Evolutionary conservation across 2,797 vertebrate species (phyloP).

Genomic region (Hyperoplus immaculatus): DNA sequence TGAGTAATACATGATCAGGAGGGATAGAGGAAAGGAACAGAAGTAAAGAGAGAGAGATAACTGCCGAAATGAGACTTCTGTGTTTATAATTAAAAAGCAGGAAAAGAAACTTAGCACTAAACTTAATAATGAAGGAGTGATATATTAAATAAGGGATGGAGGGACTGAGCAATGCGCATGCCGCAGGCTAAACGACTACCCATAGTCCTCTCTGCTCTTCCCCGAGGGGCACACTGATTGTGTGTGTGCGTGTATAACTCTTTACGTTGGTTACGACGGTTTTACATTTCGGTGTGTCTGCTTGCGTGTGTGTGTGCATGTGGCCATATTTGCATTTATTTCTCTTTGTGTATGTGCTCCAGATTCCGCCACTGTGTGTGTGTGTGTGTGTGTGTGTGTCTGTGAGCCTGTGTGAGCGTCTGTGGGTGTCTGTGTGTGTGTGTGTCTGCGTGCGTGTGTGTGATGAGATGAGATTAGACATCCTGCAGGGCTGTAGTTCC

Average conservation of each 20-base stretch:
- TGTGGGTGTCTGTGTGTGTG: conserved; percentile 32
- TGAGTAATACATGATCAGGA: conserved; percentile 1
- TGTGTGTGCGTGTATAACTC: conserved; percentile 22
- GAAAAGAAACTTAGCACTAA: conserved; percentile 8
- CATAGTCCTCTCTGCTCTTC: conserved; percentile 47
- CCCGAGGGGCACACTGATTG: conserved; percentile 22
- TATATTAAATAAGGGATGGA: conserved; percentile 44
- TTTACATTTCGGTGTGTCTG: conserved; percentile 4
- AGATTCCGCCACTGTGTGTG: conserved; percentile 37
- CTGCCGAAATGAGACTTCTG: conserved; percentile 18
- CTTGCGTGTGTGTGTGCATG: conserved; percentile 18
- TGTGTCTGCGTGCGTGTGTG: conserved; percentile 28
- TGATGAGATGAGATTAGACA: conserved; percentile 76
- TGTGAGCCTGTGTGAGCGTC: conserved; percentile 30
- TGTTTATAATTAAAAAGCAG: conserved; percentile 24
- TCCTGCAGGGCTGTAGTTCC: conserved; percentile 65
- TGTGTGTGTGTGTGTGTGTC: conserved; percentile 37
- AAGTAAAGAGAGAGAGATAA: conserved; percentile 4
- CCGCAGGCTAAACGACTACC: conserved; percentile 47
- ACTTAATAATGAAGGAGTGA: conserved; percentile 49
- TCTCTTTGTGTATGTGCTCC: conserved; percentile 26
- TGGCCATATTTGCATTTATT: conserved; percentile 24
- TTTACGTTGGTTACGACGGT: neutral
- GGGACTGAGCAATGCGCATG: conserved; percentile 12
- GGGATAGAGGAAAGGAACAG: conserved; percentile 15